These are phyloP conservation scores for Ctenopoma kingsleyae DNA, from an alignment of 2,797 vertebrate species.

Conservation along the genomic window DNA sequence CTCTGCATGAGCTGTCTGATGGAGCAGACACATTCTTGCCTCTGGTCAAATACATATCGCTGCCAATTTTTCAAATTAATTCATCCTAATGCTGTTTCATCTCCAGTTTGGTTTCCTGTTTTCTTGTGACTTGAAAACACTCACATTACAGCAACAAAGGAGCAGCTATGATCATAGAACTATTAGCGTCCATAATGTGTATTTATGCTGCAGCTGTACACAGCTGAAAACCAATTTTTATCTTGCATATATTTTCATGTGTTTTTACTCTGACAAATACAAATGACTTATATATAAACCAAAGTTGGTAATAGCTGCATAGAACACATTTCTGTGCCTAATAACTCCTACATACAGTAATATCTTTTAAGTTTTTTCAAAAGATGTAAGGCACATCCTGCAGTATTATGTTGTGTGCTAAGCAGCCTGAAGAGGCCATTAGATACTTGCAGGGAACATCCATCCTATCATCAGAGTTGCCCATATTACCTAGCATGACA, in stretches of 20 bases:
- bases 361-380: neutral
- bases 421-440: conserved; percentile 21
- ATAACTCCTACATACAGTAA: neutral
- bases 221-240: no score
- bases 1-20: conserved; percentile 8
- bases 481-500: conserved; percentile 1
- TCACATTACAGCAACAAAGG: neutral
- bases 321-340: neutral
- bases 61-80: neutral
- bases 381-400: neutral
- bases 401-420: neutral
- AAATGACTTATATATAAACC: neutral
- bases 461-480: neutral
- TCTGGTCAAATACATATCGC: neutral
- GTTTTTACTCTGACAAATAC: neutral
- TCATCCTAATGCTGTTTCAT: conserved; percentile 6
- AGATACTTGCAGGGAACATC: neutral
- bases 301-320: neutral
- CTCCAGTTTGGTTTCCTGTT: neutral
- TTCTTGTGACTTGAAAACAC: neutral
- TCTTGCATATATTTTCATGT: neutral
- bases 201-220: neutral
- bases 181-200: neutral
- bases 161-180: neutral
- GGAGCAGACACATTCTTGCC: neutral